phyloP scores from a whole-genome alignment of 2,888 invertebrate genomes.

The Alcis repandata region DNA sequence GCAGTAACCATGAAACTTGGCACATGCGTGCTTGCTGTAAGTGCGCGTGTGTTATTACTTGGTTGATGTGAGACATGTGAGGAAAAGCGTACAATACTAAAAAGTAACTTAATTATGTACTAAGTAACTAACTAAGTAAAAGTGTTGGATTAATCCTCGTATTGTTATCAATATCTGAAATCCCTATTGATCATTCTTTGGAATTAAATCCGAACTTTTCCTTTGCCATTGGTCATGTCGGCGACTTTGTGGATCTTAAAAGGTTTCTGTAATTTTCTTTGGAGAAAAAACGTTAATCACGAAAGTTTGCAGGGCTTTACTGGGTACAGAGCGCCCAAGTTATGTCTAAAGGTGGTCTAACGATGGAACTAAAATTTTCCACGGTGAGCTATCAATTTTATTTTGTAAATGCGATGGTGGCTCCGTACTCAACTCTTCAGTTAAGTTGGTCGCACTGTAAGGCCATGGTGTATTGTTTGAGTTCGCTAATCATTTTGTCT shows the following conservation, averaged over 20 bases:
- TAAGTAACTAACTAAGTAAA: neutral
- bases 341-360: neutral
- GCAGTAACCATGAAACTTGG: too few species aligned
- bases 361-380: neutral
- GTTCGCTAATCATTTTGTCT: conserved; percentile 42
- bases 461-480: conserved; percentile 44
- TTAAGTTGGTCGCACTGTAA: neutral
- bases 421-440: neutral
- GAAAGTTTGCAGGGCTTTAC: conserved; percentile 56
- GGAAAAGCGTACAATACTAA: too few species aligned
- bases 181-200: conserved; percentile 26
- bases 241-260: conserved; percentile 48
- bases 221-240: conserved; percentile 30
- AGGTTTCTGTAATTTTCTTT: conserved; percentile 61
- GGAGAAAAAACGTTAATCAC: conserved; percentile 63
- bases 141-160: neutral
- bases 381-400: neutral
- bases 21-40: too few species aligned
- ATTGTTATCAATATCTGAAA: conserved; percentile 23
- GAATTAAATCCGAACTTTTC: conserved; percentile 29
- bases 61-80: too few species aligned
- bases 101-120: neutral
- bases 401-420: conserved; percentile 5
- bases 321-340: conserved; percentile 15
- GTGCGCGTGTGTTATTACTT: too few species aligned